Base-by-base conservation (phyloP, 2,113 vertebrate species). In the Boleophthalmus pectinirostris region DNA sequence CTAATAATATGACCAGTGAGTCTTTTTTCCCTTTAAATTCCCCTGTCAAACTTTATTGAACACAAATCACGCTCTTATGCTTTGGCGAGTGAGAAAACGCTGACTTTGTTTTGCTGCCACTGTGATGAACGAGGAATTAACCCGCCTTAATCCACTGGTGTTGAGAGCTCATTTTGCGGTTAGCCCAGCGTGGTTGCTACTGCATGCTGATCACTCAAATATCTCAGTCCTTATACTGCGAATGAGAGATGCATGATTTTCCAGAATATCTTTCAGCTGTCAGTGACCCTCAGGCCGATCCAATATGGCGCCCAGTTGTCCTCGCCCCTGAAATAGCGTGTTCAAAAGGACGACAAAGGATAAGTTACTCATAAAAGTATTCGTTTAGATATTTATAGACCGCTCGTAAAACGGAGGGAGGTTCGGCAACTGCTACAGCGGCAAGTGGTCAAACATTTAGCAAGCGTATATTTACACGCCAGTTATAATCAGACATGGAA, bases 191-290 rank as follows among this genome's bases (percentile, higher is more conserved):
- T 83, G 74, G 77, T 73, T 45, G 70, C 75, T 71, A 78, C 81
- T 77, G 79, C 82, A 74, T 83, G 67, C 86, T 82, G 85, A 86
- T 89, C 69, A 70, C 67, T 74, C 73, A 85, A 75, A 87, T 91
- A 88, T 92, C 92, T 93, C 70, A 74, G 81, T 85, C 83, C 91
- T 92, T 93, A 91, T 77, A 83, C 65, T 90, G 93, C 20, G 7
- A 92, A 88, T 80, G 77, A 81, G 87, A 93, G 94, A 91, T 82
- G 66, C 82, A 87, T 91, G 90, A 90, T 91, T 89, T 90, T 87
- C 81, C 91, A 94, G 93, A 95, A 93, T 93, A 93, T 92, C 89
- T 94, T 83, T 93, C 96, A 97, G 96, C 96, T 97, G 96, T 95
- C 92, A 88, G 87, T 84, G 83, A 88, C 89, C 92, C 89, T 95